Evolutionary conservation across 64 coral and sea anemone species (phyloP).

Genomic region (Pocillopora damicornis): DNA sequence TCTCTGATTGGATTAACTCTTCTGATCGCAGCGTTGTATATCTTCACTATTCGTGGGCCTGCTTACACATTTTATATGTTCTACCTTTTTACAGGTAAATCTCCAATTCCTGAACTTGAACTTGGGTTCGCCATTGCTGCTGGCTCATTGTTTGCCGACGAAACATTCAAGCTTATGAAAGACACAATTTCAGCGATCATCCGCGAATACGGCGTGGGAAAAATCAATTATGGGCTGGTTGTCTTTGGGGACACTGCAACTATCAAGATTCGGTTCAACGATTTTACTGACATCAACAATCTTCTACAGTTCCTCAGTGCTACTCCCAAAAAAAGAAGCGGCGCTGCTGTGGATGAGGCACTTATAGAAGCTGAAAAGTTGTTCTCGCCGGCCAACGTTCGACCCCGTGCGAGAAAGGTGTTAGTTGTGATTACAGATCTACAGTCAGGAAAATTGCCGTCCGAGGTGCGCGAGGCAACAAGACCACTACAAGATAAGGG

Average conservation of each 20-base stretch:
- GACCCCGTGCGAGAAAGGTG: conserved; percentile 61
- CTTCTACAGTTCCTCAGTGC: conserved; percentile 39
- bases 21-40: no score
- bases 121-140: conserved; percentile 81
- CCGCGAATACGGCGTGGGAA: conserved; percentile 53
- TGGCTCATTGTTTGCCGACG: conserved; percentile 33
- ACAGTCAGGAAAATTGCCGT: conserved; percentile 41
- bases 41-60: neutral
- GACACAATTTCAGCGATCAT: conserved; percentile 52
- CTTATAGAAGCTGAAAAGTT: conserved; percentile 57
- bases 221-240: conserved; percentile 71
- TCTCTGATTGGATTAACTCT: no score
- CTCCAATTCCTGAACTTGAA: conserved; percentile 56
- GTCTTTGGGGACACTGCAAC: conserved; percentile 69
- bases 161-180: conserved; percentile 55
- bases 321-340: conserved; percentile 43
- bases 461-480: conserved; percentile 27
- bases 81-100: conserved; percentile 1
- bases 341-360: conserved; percentile 49
- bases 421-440: conserved; percentile 74
- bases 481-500: conserved; percentile 38
- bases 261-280: conserved; percentile 56
- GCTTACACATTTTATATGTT: neutral
- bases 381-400: conserved; percentile 35
- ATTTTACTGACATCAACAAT: neutral